Evolutionary conservation across 2,797 vertebrate genomes (phyloP).

Genomic region (Distichodus sexfasciatus): DNA sequence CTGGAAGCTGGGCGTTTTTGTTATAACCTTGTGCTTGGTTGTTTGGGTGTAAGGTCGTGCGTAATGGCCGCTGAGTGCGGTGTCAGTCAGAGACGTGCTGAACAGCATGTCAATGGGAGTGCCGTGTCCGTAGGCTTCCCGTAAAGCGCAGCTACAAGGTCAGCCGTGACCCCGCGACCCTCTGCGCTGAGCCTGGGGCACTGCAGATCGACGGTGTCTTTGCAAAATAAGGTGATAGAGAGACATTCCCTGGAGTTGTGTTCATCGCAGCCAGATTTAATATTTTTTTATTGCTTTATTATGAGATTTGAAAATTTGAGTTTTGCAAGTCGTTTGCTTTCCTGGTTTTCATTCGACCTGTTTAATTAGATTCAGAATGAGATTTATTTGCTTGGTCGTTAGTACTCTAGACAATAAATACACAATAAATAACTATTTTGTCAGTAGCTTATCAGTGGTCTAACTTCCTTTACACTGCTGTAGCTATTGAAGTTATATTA

Average conservation of each 20-base stretch:
- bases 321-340: no score
- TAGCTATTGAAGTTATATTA: no score
- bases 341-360: no score
- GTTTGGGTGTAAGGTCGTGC: constrained; percentile 34
- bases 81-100: constrained; percentile 31
- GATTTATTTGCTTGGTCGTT: no score
- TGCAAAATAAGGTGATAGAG: not conserved
- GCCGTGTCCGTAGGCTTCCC: constrained; percentile 7
- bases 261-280: no score
- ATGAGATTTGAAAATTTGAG: no score
- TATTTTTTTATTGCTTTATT: no score
- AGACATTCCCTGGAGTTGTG: not conserved
- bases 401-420: no score
- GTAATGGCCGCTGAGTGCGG: constrained; percentile 29
- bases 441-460: no score
- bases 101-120: constrained; percentile 33
- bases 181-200: not conserved
- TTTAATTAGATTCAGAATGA: no score
- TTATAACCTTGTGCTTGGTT: constrained; percentile 16
- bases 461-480: no score
- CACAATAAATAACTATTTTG: no score
- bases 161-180: not conserved
- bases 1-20: constrained; percentile 36
- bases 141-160: constrained; percentile 25
- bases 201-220: not conserved